These are phyloP conservation scores for Drosophila lacteicornis DNA, from an alignment of 1,140 invertebrate genomes.

Conservation along the genomic window DNA sequence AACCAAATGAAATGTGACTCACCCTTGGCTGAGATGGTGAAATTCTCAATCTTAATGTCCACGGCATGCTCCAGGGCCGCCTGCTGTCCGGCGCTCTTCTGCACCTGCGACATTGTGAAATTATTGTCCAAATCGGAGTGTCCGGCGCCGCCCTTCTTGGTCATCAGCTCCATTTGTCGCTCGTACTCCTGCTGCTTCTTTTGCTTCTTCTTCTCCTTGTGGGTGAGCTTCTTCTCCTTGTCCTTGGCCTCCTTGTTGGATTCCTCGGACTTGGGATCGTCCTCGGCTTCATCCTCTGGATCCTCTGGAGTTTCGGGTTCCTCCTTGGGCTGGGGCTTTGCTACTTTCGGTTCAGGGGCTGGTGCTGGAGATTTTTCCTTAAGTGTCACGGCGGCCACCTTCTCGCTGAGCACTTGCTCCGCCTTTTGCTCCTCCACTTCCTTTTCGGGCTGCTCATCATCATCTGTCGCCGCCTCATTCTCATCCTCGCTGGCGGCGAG, in stretches of 20 bases:
- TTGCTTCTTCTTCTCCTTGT: slow-evolving; percentile 97
- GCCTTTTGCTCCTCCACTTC: slow-evolving; percentile 26
- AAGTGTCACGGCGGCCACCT: slow-evolving; percentile 21
- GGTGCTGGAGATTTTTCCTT: slow-evolving; percentile 19
- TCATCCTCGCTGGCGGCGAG: slow-evolving; percentile 60
- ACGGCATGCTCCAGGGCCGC: slow-evolving; percentile 96
- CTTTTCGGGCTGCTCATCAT: slow-evolving; percentile 34
- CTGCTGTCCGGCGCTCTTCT: slow-evolving; percentile 93
- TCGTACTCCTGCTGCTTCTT: slow-evolving; percentile 97
- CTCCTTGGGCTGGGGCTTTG: background rate
- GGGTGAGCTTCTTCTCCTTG: slow-evolving; percentile 92
- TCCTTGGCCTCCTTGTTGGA: slow-evolving; percentile 83
- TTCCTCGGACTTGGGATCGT: slow-evolving; percentile 51
- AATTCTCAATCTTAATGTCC: slow-evolving; percentile 99
- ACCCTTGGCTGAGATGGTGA: slow-evolving; percentile 98
- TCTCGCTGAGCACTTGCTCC: slow-evolving; percentile 9
- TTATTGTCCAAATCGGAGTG: slow-evolving; percentile 96
- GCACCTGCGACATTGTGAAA: slow-evolving; percentile 98
- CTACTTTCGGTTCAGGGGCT: slow-evolving; percentile 13
- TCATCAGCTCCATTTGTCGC: slow-evolving; percentile 94
- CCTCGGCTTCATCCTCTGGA: background rate
- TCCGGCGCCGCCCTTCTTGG: slow-evolving; percentile 94
- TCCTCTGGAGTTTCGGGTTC: slow-evolving; percentile 5
- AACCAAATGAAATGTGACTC: slow-evolving; percentile 85
- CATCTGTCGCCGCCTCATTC: slow-evolving; percentile 25